phyloP scores from a whole-genome alignment of 2,797 vertebrate species.

The Notoglanidium macrostoma region DNA sequence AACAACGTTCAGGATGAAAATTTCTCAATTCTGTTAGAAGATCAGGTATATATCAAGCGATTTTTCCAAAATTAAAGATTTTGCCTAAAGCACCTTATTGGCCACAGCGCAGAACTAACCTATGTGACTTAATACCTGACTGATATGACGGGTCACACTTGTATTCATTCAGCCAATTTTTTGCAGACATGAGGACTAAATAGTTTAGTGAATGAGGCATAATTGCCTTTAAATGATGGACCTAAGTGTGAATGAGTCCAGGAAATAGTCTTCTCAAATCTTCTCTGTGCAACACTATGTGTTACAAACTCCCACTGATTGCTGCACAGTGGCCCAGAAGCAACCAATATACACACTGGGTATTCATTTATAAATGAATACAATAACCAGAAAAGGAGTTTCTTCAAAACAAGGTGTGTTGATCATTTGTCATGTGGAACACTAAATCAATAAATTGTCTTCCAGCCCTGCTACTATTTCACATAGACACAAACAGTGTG shows the following conservation, averaged over 20 bases:
- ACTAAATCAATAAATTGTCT: conserved; percentile 43
- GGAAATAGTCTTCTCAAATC: not conserved
- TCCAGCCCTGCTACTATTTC: conserved; percentile 13
- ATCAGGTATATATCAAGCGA: too few species aligned
- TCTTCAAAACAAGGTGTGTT: conserved; percentile 62
- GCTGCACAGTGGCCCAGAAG: not conserved
- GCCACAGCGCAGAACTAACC: too few species aligned
- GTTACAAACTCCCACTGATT: not conserved
- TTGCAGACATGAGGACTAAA: not conserved
- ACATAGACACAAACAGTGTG: not conserved
- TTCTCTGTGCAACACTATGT: not conserved
- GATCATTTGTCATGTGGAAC: conserved; percentile 51
- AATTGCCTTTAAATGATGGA: not conserved
- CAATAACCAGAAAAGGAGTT: conserved; percentile 43
- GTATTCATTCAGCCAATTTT: not conserved
- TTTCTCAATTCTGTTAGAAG: too few species aligned
- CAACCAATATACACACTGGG: not conserved
- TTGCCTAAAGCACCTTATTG: too few species aligned
- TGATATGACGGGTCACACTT: too few species aligned
- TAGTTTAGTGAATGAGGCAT: not conserved
- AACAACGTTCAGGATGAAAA: too few species aligned
- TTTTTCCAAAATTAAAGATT: too few species aligned
- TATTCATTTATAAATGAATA: not conserved
- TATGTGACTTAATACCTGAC: too few species aligned
- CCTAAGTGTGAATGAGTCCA: too few species aligned